phyloP scores from a whole-genome alignment of 2,797 vertebrate species.

The Halcyon badia region DNA sequence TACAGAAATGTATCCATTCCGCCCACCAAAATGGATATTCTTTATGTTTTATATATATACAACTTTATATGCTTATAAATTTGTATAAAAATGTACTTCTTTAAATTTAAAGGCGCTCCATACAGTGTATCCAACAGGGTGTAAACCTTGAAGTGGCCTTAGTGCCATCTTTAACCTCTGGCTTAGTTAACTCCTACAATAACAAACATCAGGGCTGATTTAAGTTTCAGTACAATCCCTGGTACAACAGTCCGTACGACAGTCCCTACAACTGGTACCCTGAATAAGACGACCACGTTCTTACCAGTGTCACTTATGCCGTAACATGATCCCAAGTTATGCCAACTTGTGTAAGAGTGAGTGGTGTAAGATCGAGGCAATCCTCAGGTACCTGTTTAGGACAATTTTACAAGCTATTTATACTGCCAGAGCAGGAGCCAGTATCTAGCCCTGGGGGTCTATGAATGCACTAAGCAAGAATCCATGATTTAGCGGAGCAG shows the following conservation, averaged over 20 bases:
- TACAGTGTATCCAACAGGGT: not conserved
- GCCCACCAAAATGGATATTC: not conserved
- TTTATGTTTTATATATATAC: not conserved
- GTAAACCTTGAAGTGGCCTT: not conserved
- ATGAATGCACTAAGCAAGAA: not conserved
- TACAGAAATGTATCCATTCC: not conserved
- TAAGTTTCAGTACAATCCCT: not conserved
- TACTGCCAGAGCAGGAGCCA: not conserved
- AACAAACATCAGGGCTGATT: not conserved
- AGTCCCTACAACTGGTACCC: not conserved
- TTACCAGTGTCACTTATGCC: not conserved
- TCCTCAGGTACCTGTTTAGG: not conserved
- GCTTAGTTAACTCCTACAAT: not conserved
- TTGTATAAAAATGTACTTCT: not conserved
- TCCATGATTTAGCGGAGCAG: slow-evolving; percentile 11
- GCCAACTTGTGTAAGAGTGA: not conserved
- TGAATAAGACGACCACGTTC: not conserved
- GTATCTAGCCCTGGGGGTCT: not conserved
- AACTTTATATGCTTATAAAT: not conserved
- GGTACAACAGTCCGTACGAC: not conserved
- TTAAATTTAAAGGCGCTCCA: not conserved
- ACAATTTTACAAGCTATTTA: slow-evolving; percentile 16
- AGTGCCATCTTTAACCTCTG: not conserved
- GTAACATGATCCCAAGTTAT: not conserved
- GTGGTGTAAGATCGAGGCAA: not conserved